phyloP scores from a whole-genome alignment of 2,113 vertebrate species.

The Sigmodon hispidus region DNA sequence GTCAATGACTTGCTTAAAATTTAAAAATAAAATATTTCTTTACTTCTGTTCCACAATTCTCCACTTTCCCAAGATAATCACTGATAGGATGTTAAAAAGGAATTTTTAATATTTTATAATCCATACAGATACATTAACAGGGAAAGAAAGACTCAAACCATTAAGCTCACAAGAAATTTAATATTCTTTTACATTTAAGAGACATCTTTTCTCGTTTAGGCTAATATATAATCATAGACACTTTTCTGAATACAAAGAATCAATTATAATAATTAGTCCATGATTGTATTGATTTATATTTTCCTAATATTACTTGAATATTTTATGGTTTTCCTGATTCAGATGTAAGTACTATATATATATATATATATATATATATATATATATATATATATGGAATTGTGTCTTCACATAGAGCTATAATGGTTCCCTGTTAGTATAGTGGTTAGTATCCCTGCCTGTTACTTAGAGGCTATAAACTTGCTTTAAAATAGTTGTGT shows the following conservation, averaged over 20 bases:
- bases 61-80: not conserved
- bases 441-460: too few relatives aligned
- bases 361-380: not conserved
- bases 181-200: slow-evolving; percentile 54
- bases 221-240: slow-evolving; percentile 57
- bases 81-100: not conserved
- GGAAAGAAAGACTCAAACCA: slow-evolving; percentile 42
- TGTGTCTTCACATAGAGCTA: not conserved
- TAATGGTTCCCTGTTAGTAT: too few relatives aligned
- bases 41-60: not conserved
- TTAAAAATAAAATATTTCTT: slow-evolving; percentile 43
- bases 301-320: not conserved
- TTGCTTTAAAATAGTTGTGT: slow-evolving; percentile 25
- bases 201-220: slow-evolving; percentile 32
- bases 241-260: slow-evolving; percentile 42
- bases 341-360: not conserved
- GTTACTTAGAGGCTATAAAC: slow-evolving; percentile 21
- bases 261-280: slow-evolving; percentile 27
- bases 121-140: not conserved
- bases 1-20: not conserved
- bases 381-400: not conserved
- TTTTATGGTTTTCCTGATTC: not conserved
- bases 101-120: slow-evolving; percentile 16
- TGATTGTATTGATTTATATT: not conserved
- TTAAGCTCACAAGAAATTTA: slow-evolving; percentile 38